These are phyloP conservation scores for Carettochelys insculpta DNA, from an alignment of 2,113 vertebrate species.

Conservation along the genomic window DNA sequence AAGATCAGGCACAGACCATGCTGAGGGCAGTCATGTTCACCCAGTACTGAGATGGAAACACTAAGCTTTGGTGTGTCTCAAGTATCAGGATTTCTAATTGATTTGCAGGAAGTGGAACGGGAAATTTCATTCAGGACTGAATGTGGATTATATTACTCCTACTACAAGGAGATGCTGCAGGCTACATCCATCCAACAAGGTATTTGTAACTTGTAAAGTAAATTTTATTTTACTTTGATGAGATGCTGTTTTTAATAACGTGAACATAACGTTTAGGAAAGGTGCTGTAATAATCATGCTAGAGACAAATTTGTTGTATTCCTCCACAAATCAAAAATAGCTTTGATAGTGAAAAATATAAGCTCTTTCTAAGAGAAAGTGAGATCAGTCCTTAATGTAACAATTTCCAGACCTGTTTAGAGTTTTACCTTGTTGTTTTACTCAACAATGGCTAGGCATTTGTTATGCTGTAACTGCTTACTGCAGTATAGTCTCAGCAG, in stretches of 20 bases:
- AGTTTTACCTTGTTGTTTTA: conserved; percentile 9
- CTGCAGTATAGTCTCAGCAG: not conserved
- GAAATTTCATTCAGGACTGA: conserved; percentile 99
- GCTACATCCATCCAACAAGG: conserved; percentile 92
- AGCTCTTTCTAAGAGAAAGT: not conserved
- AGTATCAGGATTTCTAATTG: not conserved
- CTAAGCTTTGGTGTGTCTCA: conserved; percentile 11
- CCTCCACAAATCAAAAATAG: not conserved
- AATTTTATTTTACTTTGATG: conserved; percentile 26
- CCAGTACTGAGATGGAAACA: not conserved
- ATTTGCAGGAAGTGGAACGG: conserved; percentile 93
- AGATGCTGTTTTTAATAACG: not conserved
- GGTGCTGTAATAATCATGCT: not conserved
- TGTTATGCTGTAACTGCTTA: not conserved
- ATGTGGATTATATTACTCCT: conserved; percentile 98
- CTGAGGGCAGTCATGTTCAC: not conserved
- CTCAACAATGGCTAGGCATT: not conserved
- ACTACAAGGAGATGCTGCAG: conserved; percentile 96
- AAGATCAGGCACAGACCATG: not conserved
- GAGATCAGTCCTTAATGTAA: not conserved
- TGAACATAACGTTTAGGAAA: not conserved
- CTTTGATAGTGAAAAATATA: not conserved
- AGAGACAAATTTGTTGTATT: conserved; percentile 22
- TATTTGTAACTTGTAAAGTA: conserved; percentile 73
- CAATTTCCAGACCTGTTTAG: not conserved